A percentile compares a stretch with the other conserved stretches of the same genome.
phyloP scores from a whole-genome alignment of 53 echinoderm and acorn worm species.

The Zoroaster sp. region DNA sequence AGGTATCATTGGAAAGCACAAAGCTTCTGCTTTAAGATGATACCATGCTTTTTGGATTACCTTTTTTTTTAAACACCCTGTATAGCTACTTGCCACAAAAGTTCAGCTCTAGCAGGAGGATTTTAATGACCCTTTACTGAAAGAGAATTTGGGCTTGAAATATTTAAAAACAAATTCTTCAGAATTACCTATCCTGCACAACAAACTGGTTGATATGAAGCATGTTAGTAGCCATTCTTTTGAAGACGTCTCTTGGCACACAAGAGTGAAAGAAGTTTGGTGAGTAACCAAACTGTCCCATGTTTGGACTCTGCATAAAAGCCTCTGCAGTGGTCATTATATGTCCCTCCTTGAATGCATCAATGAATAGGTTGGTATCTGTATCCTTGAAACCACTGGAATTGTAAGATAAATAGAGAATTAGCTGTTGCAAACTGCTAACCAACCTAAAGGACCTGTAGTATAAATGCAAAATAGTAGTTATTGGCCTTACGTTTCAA shows the following conservation, averaged over 20 bases:
- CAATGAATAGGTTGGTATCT: constrained; percentile 52
- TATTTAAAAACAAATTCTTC: not conserved
- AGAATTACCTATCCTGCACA: not conserved
- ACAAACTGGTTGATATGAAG: constrained; percentile 6
- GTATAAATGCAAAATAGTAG: not conserved
- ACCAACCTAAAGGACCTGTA: no score
- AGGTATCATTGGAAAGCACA: no score
- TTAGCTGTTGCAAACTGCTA: no score
- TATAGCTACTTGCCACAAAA: no score
- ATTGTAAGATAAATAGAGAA: no score
- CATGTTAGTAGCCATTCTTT: constrained; percentile 56
- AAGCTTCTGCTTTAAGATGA: no score
- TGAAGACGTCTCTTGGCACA: constrained; percentile 43
- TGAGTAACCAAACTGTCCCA: not conserved
- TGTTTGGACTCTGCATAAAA: not conserved
- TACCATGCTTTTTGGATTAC: no score
- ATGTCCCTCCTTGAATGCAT: constrained; percentile 58
- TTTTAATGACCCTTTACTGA: not conserved
- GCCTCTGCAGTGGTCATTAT: constrained; percentile 15
- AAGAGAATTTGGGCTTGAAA: not conserved
- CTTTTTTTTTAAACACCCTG: no score
- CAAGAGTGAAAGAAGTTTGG: constrained; percentile 11
- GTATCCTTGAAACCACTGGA: constrained; percentile 44
- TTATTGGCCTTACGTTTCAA: not conserved
- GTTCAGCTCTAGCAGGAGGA: no score